Evolutionary conservation across 2,888 invertebrate genomes (phyloP).

Genomic region (Aleiodes leptofemur): DNA sequence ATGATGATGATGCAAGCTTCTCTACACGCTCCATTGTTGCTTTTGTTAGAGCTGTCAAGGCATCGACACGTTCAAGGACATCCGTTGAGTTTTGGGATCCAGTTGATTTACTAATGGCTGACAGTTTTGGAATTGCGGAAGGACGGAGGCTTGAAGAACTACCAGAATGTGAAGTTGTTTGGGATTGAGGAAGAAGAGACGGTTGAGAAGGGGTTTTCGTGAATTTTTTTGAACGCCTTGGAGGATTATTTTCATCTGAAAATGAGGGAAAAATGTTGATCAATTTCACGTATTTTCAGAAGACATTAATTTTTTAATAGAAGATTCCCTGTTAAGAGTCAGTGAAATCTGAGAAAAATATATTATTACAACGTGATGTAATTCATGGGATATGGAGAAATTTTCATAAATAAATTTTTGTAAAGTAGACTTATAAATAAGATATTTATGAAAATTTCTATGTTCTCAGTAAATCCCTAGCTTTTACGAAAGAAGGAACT

Average conservation of each 20-base stretch:
- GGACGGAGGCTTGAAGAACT: neutral
- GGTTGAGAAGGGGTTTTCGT: neutral
- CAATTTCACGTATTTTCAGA: too few species aligned
- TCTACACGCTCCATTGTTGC: conserved; percentile 83
- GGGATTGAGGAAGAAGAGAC: neutral
- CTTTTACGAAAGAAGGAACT: too few species aligned
- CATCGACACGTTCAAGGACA: conserved; percentile 80
- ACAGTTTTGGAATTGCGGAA: too few species aligned
- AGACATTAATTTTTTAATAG: too few species aligned
- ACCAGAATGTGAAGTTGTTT: neutral
- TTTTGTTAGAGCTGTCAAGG: conserved; percentile 80
- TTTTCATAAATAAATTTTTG: too few species aligned
- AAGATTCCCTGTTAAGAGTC: too few species aligned
- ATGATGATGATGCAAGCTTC: conserved; percentile 76
- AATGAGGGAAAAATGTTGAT: neutral
- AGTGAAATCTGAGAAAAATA: too few species aligned
- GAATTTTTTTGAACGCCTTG: neutral
- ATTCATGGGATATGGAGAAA: too few species aligned
- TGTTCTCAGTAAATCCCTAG: too few species aligned
- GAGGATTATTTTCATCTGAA: neutral
- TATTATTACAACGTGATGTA: too few species aligned
- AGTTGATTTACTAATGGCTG: neutral
- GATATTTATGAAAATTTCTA: too few species aligned
- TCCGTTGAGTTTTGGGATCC: conserved; percentile 56
- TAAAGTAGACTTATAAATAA: too few species aligned